Base-by-base conservation (phyloP, 2,797 vertebrate species). In the Mustela erminea region DNA sequence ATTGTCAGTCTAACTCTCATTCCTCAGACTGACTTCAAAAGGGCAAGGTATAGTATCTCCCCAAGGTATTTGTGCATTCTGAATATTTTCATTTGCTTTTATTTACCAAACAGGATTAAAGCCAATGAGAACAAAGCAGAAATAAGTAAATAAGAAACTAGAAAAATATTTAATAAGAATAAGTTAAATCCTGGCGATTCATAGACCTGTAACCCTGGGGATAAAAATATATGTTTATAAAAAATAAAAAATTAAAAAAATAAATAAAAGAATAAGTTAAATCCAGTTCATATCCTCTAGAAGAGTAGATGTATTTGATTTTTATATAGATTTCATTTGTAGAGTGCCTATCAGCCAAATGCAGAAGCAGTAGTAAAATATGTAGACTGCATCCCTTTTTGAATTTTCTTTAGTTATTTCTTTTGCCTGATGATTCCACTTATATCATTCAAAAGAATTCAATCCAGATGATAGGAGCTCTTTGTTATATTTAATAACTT, bases 401-500 rank as follows among this genome's bases (percentile, higher is more conserved):
- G 32, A 64, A 43, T 70, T 95, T 94, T 87, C 49, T 87, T 91
- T 85, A 87, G 21, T 95, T 97, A 74, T 54, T 93, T 84, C 21
- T 94, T 70, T 95, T 85, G 38, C 46, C 41, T 95, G 21, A 92
- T 32, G 27, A 94, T n/a, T 86, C 32, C 21, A 86, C 60, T 94
- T 89, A 64, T 58, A 75, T 95, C 9, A 84, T 85, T 90, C 21
- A 60, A 52, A 49, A 93, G 49, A 97, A 97, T 54, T 93, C 60
- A 78, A 35, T 97, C 35, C 15, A 62, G 32, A 86, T 97, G 41
- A 95, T 86, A 93, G 91, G 58, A 77, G 4, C 52, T 95, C 66
- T 95, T 95, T 94, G 85, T 96, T 96, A 64, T 21, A 82, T 89
- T 95, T 92, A 97, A 66, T 98, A 95, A 84, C 43, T 9, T 90